Evolutionary conservation across 2,113 vertebrate species (phyloP).

Genomic region (Numida meleagris): DNA sequence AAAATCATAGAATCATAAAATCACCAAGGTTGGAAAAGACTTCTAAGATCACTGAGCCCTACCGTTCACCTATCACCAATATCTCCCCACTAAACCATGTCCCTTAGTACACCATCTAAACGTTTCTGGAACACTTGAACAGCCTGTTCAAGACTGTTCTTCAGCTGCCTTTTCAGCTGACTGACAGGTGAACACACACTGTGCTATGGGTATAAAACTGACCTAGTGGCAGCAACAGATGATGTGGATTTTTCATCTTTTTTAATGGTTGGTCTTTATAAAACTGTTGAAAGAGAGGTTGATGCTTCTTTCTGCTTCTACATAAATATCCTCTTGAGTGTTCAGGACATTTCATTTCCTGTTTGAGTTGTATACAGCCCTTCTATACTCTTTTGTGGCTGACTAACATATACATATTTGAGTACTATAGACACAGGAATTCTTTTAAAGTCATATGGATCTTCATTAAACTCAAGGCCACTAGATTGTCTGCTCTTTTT

Average conservation of each 20-base stretch:
- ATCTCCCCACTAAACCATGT: too few relatives aligned
- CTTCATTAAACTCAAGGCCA: background rate
- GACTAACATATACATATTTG: background rate
- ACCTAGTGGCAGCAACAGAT: background rate
- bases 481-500: background rate
- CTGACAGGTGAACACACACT: background rate
- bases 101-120: too few relatives aligned
- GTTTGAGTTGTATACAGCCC: background rate
- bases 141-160: too few relatives aligned
- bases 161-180: background rate
- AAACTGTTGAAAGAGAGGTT: background rate
- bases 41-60: too few relatives aligned
- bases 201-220: background rate
- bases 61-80: too few relatives aligned
- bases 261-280: background rate
- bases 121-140: too few relatives aligned
- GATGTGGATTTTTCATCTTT: slow-evolving; percentile 11
- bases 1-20: too few relatives aligned
- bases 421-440: background rate
- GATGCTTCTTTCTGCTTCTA: background rate
- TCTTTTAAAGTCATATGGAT: background rate
- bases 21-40: too few relatives aligned
- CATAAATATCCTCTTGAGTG: background rate
- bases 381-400: background rate
- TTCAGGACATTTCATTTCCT: background rate